A percentile compares a stretch with the other conserved stretches of the same genome.
Conservation (phyloP, 2,888 invertebrate species). For the Rhingia rostrata region DNA sequence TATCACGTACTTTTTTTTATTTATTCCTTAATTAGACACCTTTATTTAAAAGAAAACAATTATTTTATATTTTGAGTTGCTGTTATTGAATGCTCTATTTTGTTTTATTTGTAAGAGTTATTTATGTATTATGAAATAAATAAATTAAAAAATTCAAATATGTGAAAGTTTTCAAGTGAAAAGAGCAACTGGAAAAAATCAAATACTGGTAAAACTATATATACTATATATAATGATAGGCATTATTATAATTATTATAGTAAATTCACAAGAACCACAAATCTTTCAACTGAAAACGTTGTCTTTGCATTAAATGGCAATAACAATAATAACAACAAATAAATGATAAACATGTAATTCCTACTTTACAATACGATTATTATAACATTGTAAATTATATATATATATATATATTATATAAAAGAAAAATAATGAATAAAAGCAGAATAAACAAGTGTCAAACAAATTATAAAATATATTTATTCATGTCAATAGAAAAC, state of each 20-base stretch:
- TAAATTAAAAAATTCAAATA: constrained; percentile 28
- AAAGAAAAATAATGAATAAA: constrained; percentile 60
- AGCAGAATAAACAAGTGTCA: constrained; percentile 74
- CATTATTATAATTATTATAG: constrained; percentile 52
- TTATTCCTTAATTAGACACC: too few species aligned
- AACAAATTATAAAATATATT: constrained; percentile 74
- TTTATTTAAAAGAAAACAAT: constrained; percentile 1
- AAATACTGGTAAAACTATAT: constrained; percentile 62
- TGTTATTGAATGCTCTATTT: constrained; percentile 44
- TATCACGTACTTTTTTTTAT: too few species aligned
- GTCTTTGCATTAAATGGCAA: constrained; percentile 57
- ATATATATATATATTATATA: constrained; percentile 63
- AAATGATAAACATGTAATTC: constrained; percentile 78
- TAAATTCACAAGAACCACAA: constrained; percentile 66
- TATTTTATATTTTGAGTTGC: constrained; percentile 7
- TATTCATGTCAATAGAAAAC: constrained; percentile 71
- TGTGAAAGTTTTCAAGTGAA: constrained; percentile 48
- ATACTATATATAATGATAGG: constrained; percentile 60
- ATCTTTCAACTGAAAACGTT: constrained; percentile 65
- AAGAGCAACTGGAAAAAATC: constrained; percentile 59
- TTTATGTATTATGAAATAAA: constrained; percentile 24
- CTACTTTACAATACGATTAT: constrained; percentile 77
- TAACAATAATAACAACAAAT: constrained; percentile 72
- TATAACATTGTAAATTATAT: constrained; percentile 71
- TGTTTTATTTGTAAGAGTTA: constrained; percentile 31